phyloP scores from a whole-genome alignment of 2,888 invertebrate species.

The Lissocephala sabroskyi region DNA sequence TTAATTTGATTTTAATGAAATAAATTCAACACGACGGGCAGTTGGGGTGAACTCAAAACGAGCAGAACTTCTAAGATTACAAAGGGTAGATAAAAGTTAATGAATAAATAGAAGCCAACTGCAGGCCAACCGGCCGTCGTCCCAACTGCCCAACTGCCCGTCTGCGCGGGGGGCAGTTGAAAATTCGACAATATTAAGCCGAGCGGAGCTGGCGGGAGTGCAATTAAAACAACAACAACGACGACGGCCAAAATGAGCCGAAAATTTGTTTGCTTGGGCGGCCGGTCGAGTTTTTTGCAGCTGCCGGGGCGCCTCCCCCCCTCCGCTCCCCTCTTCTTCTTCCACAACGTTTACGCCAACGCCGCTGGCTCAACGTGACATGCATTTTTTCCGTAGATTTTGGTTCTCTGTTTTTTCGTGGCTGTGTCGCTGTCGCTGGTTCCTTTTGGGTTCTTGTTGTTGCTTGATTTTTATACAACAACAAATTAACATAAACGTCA shows the following conservation, averaged over 20 bases:
- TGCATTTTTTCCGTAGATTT: slow-evolving; percentile 48
- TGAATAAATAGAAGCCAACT: slow-evolving; percentile 36
- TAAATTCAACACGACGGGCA: slow-evolving; percentile 38
- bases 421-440: slow-evolving; percentile 25
- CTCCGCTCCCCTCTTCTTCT: too few relatives aligned
- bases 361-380: slow-evolving; percentile 40
- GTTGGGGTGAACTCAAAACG: slow-evolving; percentile 35
- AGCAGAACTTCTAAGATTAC: slow-evolving; percentile 41
- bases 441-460: slow-evolving; percentile 30
- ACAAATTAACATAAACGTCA: slow-evolving; percentile 58
- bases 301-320: too few relatives aligned
- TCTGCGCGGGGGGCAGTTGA: slow-evolving; percentile 16
- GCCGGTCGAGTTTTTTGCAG: too few relatives aligned
- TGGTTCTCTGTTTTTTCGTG: slow-evolving; percentile 27
- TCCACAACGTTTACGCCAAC: slow-evolving; percentile 43
- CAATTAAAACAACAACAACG: slow-evolving; percentile 47
- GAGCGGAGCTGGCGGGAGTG: slow-evolving; percentile 30
- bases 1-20: slow-evolving; percentile 65
- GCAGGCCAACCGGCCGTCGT: slow-evolving; percentile 1
- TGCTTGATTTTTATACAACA: slow-evolving; percentile 17
- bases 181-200: slow-evolving; percentile 58
- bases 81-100: slow-evolving; percentile 62
- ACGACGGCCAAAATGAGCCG: slow-evolving; percentile 32
- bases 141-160: neutral
- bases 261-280: slow-evolving; percentile 18